Conservation (phyloP, 2,113 vertebrate species). For the Vicugna pacos region DNA sequence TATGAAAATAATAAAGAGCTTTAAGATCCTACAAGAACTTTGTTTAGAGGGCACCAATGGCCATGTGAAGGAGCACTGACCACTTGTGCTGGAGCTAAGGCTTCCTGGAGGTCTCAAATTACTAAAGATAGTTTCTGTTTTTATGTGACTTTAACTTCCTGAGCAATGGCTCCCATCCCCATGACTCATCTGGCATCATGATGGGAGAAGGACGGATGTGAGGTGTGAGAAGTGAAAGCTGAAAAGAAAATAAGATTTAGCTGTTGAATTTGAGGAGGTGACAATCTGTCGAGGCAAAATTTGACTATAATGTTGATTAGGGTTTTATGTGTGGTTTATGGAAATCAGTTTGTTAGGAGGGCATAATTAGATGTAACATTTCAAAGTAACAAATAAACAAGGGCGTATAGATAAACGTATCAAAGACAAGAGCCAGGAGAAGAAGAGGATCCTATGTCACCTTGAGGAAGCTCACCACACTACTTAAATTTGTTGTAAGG, state of each 20-base stretch:
- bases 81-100: not conserved
- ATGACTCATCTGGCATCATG: not conserved
- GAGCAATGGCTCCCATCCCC: not conserved
- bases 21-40: not conserved
- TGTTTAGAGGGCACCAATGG: not conserved
- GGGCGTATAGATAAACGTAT: not conserved
- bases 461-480: not conserved
- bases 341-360: slow-evolving; percentile 17
- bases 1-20: not conserved
- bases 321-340: slow-evolving; percentile 26
- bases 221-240: not conserved
- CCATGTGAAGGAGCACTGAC: not conserved
- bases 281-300: not conserved
- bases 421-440: not conserved
- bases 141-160: not conserved
- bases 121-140: not conserved
- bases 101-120: not conserved
- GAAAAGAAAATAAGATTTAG: not conserved
- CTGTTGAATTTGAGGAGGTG: not conserved
- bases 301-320: not conserved
- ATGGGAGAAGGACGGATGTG: not conserved
- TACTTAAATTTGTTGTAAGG: not conserved
- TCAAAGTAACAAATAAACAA: slow-evolving; percentile 56
- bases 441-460: not conserved
- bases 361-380: slow-evolving; percentile 28